Evolutionary conservation across 2,888 invertebrate genomes (phyloP).

Genomic region (Tubulanus polymorphus): DNA sequence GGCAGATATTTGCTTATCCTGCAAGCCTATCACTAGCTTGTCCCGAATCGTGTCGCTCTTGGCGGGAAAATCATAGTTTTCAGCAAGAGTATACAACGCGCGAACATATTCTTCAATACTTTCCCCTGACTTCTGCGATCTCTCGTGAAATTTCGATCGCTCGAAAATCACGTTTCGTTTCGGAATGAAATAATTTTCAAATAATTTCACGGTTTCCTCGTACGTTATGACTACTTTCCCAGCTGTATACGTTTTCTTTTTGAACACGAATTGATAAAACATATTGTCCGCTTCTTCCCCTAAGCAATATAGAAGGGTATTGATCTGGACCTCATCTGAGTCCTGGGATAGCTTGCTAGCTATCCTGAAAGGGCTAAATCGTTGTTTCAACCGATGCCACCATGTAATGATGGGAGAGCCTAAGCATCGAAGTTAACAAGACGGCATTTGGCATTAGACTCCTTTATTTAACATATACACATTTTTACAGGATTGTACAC

Average conservation of each 20-base stretch:
- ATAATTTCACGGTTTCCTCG: too few relatives aligned
- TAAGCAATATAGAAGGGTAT: too few relatives aligned
- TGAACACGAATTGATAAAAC: constrained; percentile 15
- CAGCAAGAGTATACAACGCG: constrained; percentile 13
- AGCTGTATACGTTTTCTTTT: too few relatives aligned
- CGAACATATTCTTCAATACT: constrained; percentile 11
- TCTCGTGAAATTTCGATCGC: constrained; percentile 6
- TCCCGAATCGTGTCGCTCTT: constrained; percentile 13
- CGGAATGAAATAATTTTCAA: constrained; percentile 13
- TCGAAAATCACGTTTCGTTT: constrained; percentile 16
- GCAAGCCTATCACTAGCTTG: constrained; percentile 12
- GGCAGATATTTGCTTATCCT: constrained; percentile 10
- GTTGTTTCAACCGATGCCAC: too few relatives aligned
- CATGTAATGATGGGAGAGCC: too few relatives aligned
- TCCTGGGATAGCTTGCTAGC: too few relatives aligned
- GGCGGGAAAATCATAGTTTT: constrained; percentile 13
- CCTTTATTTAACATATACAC: too few relatives aligned
- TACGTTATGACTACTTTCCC: constrained; percentile 10
- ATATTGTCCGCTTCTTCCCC: constrained; percentile 17
- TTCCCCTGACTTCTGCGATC: constrained; percentile 8
- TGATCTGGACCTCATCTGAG: too few relatives aligned
- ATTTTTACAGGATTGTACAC: too few relatives aligned
- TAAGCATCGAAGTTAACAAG: too few relatives aligned
- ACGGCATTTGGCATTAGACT: too few relatives aligned
- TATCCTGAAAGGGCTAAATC: too few relatives aligned